Evolutionary conservation across 1,140 invertebrate species (phyloP), one percentile per base, ranked within the genome.

Genomic region (Augochlora pura): DNA sequence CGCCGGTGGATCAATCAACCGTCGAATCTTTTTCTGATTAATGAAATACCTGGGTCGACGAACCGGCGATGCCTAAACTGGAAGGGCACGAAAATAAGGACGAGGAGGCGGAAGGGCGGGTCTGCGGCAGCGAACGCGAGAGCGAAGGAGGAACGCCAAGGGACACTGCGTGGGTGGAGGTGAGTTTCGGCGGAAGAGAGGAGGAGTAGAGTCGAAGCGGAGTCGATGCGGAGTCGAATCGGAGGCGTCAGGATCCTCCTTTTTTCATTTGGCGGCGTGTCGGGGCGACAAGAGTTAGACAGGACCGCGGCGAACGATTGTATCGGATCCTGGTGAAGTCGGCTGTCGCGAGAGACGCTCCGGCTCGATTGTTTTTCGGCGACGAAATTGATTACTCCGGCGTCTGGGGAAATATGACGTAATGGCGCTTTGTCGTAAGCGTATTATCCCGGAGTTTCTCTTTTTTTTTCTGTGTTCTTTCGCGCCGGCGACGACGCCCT

Each of bases 371-470:
- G 69, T 78, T 78, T 78, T 72, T 78, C 69, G 76, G 69, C 68
- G 60, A 62, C 38, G 38, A 78, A 78, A 78, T 78, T 78, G 76
- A 78, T 78, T 78, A 72, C 68, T 72, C 23, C 16, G 46, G 59
- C 46, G 60, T 70, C 76, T 71, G 76, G 76, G 76, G 76, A 77
- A 77, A 77, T 77, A 77, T 71, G 76, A 77, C 68, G 76, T 77
- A 77, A 77, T 77, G 76, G 76, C 42, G 46, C 68, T 77, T 77
- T 77, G 76, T 71, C 68, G 67, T 77, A 77, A 77, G 68, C 67
- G 76, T 71, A 77, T 77, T 77, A 77, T 71, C 46, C 68, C 23
- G 32, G 7, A 27, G 59, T 25, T 27, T 38, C 38, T 32, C 18
- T 3, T 9, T 0, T 18, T 7, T 21, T 52, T 52, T 21, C 5